phyloP scores from a whole-genome alignment of 2,797 vertebrate species.

The Etheostoma nigrum region DNA sequence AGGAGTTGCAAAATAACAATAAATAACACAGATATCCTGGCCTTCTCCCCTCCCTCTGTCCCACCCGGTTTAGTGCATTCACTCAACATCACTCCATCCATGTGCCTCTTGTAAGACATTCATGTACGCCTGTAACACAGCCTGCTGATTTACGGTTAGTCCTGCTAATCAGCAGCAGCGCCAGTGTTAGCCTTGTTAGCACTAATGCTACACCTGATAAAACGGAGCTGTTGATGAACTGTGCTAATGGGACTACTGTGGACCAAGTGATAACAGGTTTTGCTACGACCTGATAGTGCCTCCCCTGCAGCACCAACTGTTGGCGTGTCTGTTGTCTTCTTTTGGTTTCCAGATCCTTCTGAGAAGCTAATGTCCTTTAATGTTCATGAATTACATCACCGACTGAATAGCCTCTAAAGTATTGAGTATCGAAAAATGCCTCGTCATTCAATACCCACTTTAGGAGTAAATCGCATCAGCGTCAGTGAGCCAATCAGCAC shows the following conservation, averaged over 20 bases:
- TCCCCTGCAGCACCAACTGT: conserved; percentile 11
- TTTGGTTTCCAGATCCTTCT: background rate
- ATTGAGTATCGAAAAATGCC: too few species aligned
- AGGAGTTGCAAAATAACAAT: background rate
- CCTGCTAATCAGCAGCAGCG: conserved; percentile 57
- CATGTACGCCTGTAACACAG: conserved; percentile 43
- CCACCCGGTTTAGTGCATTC: conserved; percentile 13
- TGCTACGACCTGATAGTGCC: background rate
- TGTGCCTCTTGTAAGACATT: conserved; percentile 30
- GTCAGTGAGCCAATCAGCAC: too few species aligned
- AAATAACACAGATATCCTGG: background rate
- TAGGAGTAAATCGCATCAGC: too few species aligned
- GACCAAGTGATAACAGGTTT: conserved; percentile 36
- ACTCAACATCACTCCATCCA: background rate
- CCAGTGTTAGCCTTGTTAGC: conserved; percentile 64
- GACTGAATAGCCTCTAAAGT: too few species aligned
- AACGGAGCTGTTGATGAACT: conserved; percentile 65
- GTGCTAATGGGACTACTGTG: conserved; percentile 57
- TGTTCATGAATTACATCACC: background rate
- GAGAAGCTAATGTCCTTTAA: background rate
- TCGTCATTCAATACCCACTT: too few species aligned
- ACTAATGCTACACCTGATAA: conserved; percentile 71
- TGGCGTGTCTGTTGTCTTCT: background rate
- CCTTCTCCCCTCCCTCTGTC: background rate
- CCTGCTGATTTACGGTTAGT: conserved; percentile 56